These are phyloP conservation scores for Cyprinodon brontotheroides DNA, from an alignment of 2,113 vertebrate species.

Conservation along the genomic window DNA sequence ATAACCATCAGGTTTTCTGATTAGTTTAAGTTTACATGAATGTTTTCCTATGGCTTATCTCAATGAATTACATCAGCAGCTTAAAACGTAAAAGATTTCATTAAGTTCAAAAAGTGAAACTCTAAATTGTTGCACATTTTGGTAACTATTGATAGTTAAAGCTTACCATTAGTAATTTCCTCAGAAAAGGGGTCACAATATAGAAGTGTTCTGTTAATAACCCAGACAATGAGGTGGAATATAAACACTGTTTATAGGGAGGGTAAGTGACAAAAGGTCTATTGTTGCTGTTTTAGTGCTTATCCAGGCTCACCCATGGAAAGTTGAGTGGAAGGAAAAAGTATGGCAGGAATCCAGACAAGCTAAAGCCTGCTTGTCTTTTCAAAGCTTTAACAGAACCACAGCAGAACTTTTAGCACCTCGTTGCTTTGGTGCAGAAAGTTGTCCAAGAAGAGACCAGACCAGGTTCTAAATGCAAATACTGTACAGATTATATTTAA, in stretches of 20 bases:
- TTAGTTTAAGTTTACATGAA: constrained; percentile 12
- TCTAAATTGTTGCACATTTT: neutral
- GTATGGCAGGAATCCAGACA: neutral
- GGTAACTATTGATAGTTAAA: too few relatives aligned
- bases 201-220: neutral
- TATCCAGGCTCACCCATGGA: neutral
- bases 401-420: too few relatives aligned
- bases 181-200: neutral
- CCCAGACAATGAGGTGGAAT: too few relatives aligned
- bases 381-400: too few relatives aligned
- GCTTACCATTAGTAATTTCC: neutral
- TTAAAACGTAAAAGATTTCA: neutral
- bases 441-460: too few relatives aligned
- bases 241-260: too few relatives aligned
- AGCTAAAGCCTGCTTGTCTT: too few relatives aligned
- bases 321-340: neutral
- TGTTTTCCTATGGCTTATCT: neutral
- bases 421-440: too few relatives aligned
- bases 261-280: too few relatives aligned
- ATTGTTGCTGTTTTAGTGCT: neutral
- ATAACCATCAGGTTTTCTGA: constrained; percentile 21
- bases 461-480: too few relatives aligned
- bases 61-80: neutral
- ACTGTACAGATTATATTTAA: too few relatives aligned
- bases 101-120: neutral